Evolutionary conservation across 1,140 invertebrate species (phyloP).

Genomic region (Platorchestia sp.): DNA sequence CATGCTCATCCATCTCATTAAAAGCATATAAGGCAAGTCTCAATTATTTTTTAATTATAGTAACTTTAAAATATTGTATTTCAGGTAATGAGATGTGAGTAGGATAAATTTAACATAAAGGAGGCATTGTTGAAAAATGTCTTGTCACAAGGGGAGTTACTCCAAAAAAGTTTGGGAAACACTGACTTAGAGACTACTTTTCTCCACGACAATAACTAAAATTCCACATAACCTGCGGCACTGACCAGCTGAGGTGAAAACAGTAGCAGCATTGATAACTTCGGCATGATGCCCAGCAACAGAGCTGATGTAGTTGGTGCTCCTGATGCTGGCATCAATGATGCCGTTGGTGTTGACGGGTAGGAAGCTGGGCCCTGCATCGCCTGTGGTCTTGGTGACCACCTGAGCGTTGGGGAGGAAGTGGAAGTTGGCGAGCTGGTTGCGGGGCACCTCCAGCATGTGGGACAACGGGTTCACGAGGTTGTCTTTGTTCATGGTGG

Average conservation of each 20-base stretch:
- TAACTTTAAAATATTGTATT: too few species aligned
- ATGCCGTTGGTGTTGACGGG: slow-evolving; percentile 48
- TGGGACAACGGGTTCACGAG: neutral
- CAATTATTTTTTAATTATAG: too few species aligned
- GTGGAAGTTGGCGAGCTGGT: slow-evolving; percentile 47
- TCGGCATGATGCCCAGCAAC: neutral
- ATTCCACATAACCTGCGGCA: too few species aligned
- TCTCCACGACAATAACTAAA: too few species aligned
- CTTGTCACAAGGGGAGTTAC: too few species aligned
- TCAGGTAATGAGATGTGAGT: too few species aligned
- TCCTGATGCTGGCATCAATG: slow-evolving; percentile 38
- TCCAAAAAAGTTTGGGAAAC: too few species aligned
- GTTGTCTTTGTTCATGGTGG: slow-evolving; percentile 40
- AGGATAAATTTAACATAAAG: too few species aligned
- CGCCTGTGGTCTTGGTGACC: neutral
- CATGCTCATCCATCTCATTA: too few species aligned
- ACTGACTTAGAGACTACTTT: too few species aligned
- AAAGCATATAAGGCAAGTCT: too few species aligned
- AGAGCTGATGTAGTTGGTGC: slow-evolving; percentile 32
- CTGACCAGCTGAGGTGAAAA: neutral
- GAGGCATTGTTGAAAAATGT: too few species aligned
- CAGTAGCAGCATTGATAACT: slow-evolving; percentile 13
- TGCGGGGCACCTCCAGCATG: slow-evolving; percentile 36
- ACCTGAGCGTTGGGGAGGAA: slow-evolving; percentile 19
- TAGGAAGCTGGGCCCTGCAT: slow-evolving; percentile 29